Evolutionary conservation across 2,113 vertebrate genomes (phyloP).

Genomic region (Leptobrachium leishanense): DNA sequence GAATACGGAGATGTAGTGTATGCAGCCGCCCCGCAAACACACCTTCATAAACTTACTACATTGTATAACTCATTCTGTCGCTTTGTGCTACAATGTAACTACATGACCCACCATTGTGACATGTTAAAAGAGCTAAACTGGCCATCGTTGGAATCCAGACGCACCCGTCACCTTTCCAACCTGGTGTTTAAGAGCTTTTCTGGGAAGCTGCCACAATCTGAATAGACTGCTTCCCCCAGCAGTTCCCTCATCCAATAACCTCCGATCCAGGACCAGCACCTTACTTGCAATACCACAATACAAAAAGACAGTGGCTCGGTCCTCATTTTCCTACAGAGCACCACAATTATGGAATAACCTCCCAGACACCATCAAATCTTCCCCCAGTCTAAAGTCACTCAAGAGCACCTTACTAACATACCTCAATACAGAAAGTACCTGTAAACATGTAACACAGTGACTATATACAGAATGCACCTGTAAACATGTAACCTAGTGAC

Average conservation of each 20-base stretch:
- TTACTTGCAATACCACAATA: neutral
- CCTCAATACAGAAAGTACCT: no score
- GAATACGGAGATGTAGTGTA: no score
- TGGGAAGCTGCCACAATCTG: neutral
- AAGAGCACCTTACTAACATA: no score
- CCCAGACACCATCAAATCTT: no score
- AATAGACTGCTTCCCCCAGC: neutral
- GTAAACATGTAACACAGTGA: no score
- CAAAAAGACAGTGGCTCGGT: neutral
- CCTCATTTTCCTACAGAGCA: neutral
- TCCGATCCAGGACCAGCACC: neutral
- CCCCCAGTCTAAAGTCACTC: no score
- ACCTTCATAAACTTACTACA: neutral
- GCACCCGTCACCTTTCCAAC: neutral
- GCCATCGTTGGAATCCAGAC: neutral
- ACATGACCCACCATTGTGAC: slow-evolving; percentile 1
- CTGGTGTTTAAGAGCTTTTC: neutral
- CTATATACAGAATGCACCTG: no score
- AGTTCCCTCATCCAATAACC: neutral
- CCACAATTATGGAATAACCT: neutral
- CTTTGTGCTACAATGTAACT: neutral
- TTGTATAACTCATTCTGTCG: neutral
- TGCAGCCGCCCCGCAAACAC: no score
- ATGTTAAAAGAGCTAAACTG: neutral
- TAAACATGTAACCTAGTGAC: no score